A percentile compares a stretch with the other conserved stretches of the same genome.
Evolutionary conservation across 1,140 invertebrate species (phyloP).

Genomic region (Goniozus legneri): DNA sequence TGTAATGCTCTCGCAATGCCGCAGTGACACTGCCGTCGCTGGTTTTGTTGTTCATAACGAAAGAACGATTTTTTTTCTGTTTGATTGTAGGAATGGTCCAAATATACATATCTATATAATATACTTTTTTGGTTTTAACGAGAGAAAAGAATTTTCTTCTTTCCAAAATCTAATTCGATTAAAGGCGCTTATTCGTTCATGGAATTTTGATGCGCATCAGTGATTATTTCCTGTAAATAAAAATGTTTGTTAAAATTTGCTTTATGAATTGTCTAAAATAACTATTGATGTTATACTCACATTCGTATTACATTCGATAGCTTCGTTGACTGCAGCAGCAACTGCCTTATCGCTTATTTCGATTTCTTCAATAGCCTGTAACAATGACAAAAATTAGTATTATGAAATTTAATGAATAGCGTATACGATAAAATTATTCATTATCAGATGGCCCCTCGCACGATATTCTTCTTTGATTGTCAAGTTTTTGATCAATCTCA

Average conservation of each 20-base stretch:
- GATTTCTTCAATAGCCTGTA: slow-evolving; percentile 47
- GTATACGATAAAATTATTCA: neutral
- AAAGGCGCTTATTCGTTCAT: slow-evolving; percentile 49
- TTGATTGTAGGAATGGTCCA: slow-evolving; percentile 54
- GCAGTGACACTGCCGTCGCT: slow-evolving; percentile 36
- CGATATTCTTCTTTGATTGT: slow-evolving; percentile 35
- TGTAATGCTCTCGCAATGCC: slow-evolving; percentile 41
- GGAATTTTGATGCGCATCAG: slow-evolving; percentile 48
- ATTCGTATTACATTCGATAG: slow-evolving; percentile 47
- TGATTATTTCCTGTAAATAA: slow-evolving; percentile 48
- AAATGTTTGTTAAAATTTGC: no score
- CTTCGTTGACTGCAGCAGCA: slow-evolving; percentile 46
- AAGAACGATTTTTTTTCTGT: slow-evolving; percentile 51
- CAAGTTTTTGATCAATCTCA: slow-evolving; percentile 28
- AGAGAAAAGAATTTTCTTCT: slow-evolving; percentile 54
- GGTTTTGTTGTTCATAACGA: slow-evolving; percentile 46
- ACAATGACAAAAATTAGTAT: slow-evolving; percentile 10
- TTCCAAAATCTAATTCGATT: slow-evolving; percentile 52
- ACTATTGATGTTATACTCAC: slow-evolving; percentile 31
- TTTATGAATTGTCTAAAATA: no score
- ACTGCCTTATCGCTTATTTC: slow-evolving; percentile 50
- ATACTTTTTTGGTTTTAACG: slow-evolving; percentile 56
- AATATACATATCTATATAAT: slow-evolving; percentile 56
- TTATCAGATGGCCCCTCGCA: slow-evolving; percentile 53
- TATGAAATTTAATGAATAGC: neutral